Evolutionary conservation across 2,113 vertebrate species (phyloP).

Genomic region (Acrocephalus kingi): DNA sequence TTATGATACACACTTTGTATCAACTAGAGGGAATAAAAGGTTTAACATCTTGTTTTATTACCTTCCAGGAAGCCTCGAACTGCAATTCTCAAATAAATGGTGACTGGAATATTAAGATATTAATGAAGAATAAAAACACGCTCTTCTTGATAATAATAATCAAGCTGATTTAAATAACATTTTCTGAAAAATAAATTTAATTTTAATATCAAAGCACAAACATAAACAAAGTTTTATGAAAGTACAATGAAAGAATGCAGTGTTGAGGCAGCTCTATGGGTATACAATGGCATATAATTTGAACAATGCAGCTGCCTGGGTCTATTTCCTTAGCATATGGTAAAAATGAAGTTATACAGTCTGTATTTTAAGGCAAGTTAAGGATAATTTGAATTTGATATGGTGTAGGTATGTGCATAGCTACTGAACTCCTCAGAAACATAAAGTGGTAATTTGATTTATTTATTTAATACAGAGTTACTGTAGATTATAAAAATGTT

Average conservation of each 20-base stretch:
- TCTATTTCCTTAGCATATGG: background rate
- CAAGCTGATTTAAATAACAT: background rate
- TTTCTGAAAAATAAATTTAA: background rate
- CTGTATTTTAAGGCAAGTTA: background rate
- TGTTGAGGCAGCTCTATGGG: background rate
- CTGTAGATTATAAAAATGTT: background rate
- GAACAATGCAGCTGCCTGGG: background rate
- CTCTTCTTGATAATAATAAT: background rate
- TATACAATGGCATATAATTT: background rate
- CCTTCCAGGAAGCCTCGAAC: background rate
- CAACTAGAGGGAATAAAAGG: background rate
- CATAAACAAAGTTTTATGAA: background rate
- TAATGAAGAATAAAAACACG: background rate
- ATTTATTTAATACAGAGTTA: background rate
- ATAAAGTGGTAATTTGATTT: background rate
- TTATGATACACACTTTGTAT: background rate
- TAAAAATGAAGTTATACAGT: background rate
- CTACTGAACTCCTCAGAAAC: background rate
- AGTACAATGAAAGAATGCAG: conserved; percentile 1
- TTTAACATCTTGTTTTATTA: background rate
- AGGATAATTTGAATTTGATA: background rate
- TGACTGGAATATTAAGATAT: background rate
- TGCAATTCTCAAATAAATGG: background rate
- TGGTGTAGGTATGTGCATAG: background rate
- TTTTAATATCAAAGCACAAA: background rate